phyloP scores from a whole-genome alignment of 2,797 vertebrate genomes.

The Argyrosomus regius region DNA sequence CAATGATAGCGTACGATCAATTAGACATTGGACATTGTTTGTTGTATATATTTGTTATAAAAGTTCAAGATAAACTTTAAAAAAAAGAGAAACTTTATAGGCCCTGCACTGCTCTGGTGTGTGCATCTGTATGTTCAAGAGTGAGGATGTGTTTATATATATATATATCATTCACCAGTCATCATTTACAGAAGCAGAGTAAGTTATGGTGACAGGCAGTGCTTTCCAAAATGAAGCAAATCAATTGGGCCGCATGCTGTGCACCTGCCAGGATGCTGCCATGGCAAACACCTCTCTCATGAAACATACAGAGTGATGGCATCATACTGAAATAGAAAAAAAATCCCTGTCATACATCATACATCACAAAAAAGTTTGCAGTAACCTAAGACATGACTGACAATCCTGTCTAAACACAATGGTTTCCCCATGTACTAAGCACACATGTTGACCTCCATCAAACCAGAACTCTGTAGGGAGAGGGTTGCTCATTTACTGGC shows the following conservation, averaged over 20 bases:
- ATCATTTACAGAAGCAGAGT: conserved; percentile 11
- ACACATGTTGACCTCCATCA: not conserved
- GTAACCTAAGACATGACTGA: conserved; percentile 12
- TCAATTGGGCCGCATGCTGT: not conserved
- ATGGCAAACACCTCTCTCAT: not conserved
- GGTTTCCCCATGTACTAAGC: not conserved
- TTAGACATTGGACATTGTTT: not conserved
- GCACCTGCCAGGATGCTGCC: conserved; percentile 1
- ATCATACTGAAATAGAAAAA: not conserved
- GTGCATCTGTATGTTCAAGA: not conserved
- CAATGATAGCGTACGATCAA: not conserved
- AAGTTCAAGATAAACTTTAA: not conserved
- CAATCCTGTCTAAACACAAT: conserved; percentile 8
- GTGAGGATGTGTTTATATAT: not conserved
- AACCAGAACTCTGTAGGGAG: conserved; percentile 12
- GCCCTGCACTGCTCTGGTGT: not conserved
- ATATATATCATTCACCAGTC: not conserved
- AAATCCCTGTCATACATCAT: not conserved
- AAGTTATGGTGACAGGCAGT: not conserved
- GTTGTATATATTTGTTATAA: not conserved
- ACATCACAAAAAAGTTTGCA: conserved; percentile 6
- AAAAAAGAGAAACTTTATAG: not conserved
- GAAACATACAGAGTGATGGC: conserved; percentile 2
- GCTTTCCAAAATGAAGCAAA: conserved; percentile 14
- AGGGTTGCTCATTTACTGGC: conserved; percentile 36